Evolutionary conservation across 2,888 invertebrate genomes (phyloP).

Genomic region (Rhopalosiphum nymphaeae): DNA sequence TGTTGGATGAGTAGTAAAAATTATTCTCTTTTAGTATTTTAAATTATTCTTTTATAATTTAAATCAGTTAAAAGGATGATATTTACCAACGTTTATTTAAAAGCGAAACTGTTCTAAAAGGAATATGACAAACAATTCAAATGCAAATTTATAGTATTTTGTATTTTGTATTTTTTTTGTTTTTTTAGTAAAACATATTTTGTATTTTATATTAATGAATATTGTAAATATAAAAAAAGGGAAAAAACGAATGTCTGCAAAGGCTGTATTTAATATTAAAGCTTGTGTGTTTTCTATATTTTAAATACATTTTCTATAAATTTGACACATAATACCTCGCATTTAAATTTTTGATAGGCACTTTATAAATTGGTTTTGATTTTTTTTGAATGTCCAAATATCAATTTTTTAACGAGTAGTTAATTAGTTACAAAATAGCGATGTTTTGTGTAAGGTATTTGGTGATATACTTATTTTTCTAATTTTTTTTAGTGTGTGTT

Average conservation of each 20-base stretch:
- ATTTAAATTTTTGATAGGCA: background rate
- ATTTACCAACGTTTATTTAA: slow-evolving; percentile 5
- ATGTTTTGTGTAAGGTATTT: background rate
- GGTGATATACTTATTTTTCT: background rate
- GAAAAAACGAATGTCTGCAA: background rate
- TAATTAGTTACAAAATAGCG: background rate
- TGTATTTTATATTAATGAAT: background rate
- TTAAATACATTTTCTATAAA: background rate
- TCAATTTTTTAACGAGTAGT: background rate
- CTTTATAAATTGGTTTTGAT: background rate
- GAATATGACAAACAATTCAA: slow-evolving; percentile 19
- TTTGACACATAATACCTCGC: background rate
- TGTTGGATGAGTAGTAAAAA: background rate
- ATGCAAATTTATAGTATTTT: slow-evolving; percentile 22
- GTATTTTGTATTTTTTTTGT: background rate
- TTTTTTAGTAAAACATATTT: slow-evolving; percentile 13
- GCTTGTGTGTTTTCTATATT: background rate
- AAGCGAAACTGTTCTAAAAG: background rate
- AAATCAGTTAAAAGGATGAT: slow-evolving; percentile 8
- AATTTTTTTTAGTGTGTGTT: background rate
- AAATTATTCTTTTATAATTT: slow-evolving; percentile 46
- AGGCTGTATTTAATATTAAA: background rate
- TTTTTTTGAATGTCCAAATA: background rate
- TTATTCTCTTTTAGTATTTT: slow-evolving; percentile 1
- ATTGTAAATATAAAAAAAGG: background rate